Percentiles rank a stretch among this genome's conserved stretches.
phyloP scores from a whole-genome alignment of 1,140 invertebrate genomes.

The Aphidius gifuensis region DNA sequence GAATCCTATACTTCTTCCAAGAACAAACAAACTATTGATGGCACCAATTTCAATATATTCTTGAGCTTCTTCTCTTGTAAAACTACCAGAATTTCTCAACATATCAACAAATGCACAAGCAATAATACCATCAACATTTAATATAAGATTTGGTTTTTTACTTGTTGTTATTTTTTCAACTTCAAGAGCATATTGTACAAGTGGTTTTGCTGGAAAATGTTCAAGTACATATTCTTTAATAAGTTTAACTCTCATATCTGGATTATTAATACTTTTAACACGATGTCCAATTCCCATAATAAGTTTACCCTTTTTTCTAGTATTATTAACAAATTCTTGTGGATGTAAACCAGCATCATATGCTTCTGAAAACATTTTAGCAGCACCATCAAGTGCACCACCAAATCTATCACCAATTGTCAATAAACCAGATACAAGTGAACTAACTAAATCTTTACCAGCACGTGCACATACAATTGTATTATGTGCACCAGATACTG shows the following conservation, averaged over 20 bases:
- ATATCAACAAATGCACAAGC: constrained; percentile 97
- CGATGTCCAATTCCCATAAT: constrained; percentile 99
- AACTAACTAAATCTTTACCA: constrained; percentile 98
- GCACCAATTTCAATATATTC: constrained; percentile 98
- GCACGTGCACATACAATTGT: constrained; percentile 98
- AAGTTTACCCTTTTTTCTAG: constrained; percentile 93
- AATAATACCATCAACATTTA: constrained; percentile 98
- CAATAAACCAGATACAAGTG: constrained; percentile 90
- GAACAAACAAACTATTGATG: constrained; percentile 96
- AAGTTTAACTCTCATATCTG: constrained; percentile 95
- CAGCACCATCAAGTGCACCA: constrained; percentile 95
- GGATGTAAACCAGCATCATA: constrained; percentile 92
- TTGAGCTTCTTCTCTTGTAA: constrained; percentile 95
- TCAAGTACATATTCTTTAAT: constrained; percentile 94
- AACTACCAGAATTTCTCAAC: constrained; percentile 85
- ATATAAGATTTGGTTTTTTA: constrained; percentile 98
- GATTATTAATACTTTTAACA: constrained; percentile 99
- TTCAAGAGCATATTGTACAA: constrained; percentile 93
- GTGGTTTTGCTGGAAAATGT: constrained; percentile 88
- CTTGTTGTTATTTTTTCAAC: constrained; percentile 99
- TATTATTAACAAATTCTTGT: constrained; percentile 98
- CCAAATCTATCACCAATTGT: constrained; percentile 99
- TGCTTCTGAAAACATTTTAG: constrained; percentile 93
- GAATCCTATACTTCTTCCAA: constrained; percentile 97
- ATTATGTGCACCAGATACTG: constrained; percentile 98